Evolutionary conservation across 2,113 vertebrate species (phyloP).

Genomic region (Pelobates fuscus): DNA sequence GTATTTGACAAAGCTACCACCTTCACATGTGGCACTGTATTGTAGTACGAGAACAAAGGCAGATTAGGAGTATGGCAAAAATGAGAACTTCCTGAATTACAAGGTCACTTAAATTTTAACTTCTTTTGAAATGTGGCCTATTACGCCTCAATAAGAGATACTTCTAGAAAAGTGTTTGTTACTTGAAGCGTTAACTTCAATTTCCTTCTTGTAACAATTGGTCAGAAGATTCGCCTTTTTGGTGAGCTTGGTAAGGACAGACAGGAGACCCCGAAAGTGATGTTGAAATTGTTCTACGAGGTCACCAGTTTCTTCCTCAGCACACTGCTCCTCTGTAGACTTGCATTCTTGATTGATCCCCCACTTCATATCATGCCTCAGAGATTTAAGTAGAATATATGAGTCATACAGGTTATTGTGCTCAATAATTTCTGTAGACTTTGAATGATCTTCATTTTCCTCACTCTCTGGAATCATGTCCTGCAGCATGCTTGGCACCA

Average conservation of each 20-base stretch:
- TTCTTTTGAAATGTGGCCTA: too few relatives aligned
- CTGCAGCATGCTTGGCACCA: constrained; percentile 43
- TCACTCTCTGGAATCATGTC: constrained; percentile 26
- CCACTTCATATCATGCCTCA: constrained; percentile 47
- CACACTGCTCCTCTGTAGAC: background rate
- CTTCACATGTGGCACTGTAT: too few relatives aligned
- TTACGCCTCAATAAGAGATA: constrained; percentile 16
- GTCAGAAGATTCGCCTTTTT: constrained; percentile 47
- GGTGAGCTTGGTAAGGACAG: constrained; percentile 48
- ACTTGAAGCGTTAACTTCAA: background rate
- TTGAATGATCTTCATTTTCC: background rate
- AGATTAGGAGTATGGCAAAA: too few relatives aligned
- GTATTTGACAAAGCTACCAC: too few relatives aligned
- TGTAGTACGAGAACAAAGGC: too few relatives aligned
- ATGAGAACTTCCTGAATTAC: too few relatives aligned
- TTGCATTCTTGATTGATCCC: constrained; percentile 17
- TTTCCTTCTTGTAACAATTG: constrained; percentile 44
- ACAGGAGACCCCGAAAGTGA: constrained; percentile 42
- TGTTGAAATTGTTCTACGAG: constrained; percentile 45
- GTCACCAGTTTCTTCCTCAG: constrained; percentile 12
- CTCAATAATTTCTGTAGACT: background rate
- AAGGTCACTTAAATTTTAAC: too few relatives aligned
- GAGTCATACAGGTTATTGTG: constrained; percentile 41
- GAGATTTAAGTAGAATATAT: constrained; percentile 47
- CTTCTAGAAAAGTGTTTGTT: background rate